Evolutionary conservation across 2,113 vertebrate species (phyloP).

Genomic region (Psephotus haematonotus): DNA sequence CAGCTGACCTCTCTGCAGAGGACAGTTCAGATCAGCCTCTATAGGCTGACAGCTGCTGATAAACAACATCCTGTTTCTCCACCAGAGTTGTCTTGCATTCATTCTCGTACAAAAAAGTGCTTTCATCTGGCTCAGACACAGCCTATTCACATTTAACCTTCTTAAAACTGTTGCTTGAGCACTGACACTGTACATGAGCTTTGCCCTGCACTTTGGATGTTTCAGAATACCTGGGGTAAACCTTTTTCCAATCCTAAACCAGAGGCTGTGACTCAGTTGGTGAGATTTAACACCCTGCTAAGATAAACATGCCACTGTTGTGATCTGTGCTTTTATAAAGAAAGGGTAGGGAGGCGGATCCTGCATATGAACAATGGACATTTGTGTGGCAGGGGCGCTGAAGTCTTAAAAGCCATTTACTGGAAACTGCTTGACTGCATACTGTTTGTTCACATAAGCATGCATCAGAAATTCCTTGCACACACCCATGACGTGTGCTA

Average conservation of each 20-base stretch:
- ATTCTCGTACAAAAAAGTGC: not conserved
- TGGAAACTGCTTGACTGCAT: not conserved
- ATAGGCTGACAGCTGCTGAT: not conserved
- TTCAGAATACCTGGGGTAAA: not conserved
- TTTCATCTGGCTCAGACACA: not conserved
- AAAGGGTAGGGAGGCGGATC: not conserved
- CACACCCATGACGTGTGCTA: not conserved
- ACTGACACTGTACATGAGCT: too few relatives aligned
- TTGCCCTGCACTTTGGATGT: not conserved
- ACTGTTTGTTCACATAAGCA: not conserved
- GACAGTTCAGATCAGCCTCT: not conserved
- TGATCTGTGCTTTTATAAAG: conserved; percentile 6
- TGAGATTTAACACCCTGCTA: conserved; percentile 2
- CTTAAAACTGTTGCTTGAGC: not conserved
- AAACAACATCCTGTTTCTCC: not conserved
- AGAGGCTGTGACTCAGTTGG: not conserved
- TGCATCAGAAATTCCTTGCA: conserved; percentile 11
- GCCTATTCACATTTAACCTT: not conserved
- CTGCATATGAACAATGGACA: conserved; percentile 7
- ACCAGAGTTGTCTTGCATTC: not conserved
- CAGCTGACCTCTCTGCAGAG: not conserved
- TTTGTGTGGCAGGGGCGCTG: not conserved
- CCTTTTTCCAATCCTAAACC: not conserved
- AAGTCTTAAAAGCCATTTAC: not conserved
- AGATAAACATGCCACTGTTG: conserved; percentile 29